Evolutionary conservation across 2,888 invertebrate species (phyloP).

Genomic region (Agrypnus murinus): DNA sequence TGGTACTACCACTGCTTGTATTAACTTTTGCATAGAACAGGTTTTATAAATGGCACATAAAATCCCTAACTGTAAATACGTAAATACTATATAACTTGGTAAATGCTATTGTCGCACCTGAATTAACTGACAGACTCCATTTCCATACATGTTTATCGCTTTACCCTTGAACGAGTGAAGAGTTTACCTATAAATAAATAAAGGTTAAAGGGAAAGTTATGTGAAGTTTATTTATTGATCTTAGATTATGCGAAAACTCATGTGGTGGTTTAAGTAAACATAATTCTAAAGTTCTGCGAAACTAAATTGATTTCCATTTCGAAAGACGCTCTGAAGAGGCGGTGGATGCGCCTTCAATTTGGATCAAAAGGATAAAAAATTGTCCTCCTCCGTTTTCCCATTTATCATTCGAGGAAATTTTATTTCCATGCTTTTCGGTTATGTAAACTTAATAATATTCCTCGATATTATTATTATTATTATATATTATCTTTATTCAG

Average conservation of each 20-base stretch:
- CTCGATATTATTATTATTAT: too few relatives aligned
- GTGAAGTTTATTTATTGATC: background rate
- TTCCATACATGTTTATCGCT: too few relatives aligned
- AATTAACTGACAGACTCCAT: background rate
- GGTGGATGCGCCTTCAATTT: constrained; percentile 1
- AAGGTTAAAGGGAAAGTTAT: background rate
- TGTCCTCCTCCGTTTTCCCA: constrained; percentile 5
- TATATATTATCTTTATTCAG: too few relatives aligned
- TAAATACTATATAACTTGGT: background rate
- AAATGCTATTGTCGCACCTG: constrained; percentile 7
- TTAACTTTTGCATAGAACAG: constrained; percentile 1
- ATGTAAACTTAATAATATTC: too few relatives aligned
- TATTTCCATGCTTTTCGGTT: background rate
- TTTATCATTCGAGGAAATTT: constrained; percentile 6
- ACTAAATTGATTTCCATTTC: background rate
- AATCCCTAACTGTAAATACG: constrained; percentile 15
- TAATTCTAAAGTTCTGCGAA: constrained; percentile 2
- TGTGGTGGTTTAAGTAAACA: constrained; percentile 3
- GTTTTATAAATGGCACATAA: background rate
- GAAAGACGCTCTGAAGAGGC: background rate
- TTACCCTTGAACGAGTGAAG: constrained; percentile 3
- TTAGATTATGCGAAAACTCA: background rate
- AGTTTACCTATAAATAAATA: background rate
- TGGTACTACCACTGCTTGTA: background rate
- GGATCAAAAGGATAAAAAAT: constrained; percentile 9